Evolutionary conservation across 2,797 vertebrate species (phyloP).

Genomic region (Hydrolagus colliei): DNA sequence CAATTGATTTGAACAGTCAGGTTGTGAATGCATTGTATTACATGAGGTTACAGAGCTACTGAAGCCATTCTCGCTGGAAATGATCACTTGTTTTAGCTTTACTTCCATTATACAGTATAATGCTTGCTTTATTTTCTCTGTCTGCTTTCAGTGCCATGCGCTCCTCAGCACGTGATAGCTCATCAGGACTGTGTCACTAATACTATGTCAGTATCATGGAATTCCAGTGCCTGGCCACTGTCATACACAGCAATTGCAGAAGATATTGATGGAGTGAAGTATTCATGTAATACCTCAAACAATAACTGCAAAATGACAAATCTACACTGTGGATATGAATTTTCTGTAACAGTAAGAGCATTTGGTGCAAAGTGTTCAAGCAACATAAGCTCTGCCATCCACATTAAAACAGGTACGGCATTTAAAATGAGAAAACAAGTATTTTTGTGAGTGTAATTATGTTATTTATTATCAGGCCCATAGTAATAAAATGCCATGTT

Average conservation of each 20-base stretch:
- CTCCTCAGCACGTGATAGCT: slow-evolving; percentile 46
- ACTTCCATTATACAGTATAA: too few species aligned
- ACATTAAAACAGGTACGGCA: slow-evolving; percentile 53
- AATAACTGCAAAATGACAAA: slow-evolving; percentile 49
- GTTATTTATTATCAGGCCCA: too few species aligned
- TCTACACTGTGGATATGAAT: slow-evolving; percentile 55
- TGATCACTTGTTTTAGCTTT: too few species aligned
- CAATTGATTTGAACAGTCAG: not conserved
- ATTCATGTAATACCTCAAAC: slow-evolving; percentile 43
- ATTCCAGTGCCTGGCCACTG: slow-evolving; percentile 43
- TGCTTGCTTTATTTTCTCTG: not conserved
- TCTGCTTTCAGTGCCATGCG: slow-evolving; percentile 52
- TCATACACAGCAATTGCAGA: slow-evolving; percentile 52
- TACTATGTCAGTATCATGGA: slow-evolving; percentile 51
- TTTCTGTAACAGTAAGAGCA: slow-evolving; percentile 54
- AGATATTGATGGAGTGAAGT: slow-evolving; percentile 35
- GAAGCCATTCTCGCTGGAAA: not conserved
- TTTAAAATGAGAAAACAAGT: not conserved
- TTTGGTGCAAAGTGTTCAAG: slow-evolving; percentile 57
- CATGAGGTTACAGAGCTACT: not conserved
- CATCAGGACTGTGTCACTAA: slow-evolving; percentile 46
- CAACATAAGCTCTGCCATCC: slow-evolving; percentile 41
- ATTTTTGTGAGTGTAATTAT: too few species aligned
- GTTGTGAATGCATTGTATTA: not conserved
- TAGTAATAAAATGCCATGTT: too few species aligned